A percentile compares a stretch with the other conserved stretches of the same genome.
Evolutionary conservation across 2,888 invertebrate genomes (phyloP).

Genomic region (Liodrosophila aerea): DNA sequence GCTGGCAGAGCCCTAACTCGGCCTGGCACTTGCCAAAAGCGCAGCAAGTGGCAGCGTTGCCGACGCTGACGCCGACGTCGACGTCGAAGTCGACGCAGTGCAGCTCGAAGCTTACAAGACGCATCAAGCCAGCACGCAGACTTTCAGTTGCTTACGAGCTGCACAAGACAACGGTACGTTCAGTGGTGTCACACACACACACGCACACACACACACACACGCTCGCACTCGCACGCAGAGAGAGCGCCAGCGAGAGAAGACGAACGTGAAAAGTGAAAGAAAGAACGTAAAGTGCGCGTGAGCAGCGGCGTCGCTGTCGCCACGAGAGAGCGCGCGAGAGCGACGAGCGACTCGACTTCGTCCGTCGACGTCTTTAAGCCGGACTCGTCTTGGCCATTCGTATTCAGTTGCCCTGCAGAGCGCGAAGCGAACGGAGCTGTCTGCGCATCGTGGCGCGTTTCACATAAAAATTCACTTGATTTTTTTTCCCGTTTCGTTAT

Average conservation of each 20-base stretch:
- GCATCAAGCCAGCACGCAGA: slow-evolving; percentile 54
- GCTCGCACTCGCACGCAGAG: slow-evolving; percentile 12
- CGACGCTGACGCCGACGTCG: slow-evolving; percentile 22
- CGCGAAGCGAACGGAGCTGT: slow-evolving; percentile 59
- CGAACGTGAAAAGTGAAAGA: slow-evolving; percentile 62
- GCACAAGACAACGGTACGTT: slow-evolving; percentile 66
- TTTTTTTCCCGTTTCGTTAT: background rate
- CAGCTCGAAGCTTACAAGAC: slow-evolving; percentile 64
- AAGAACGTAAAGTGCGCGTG: slow-evolving; percentile 22
- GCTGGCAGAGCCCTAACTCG: slow-evolving; percentile 43
- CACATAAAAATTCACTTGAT: background rate
- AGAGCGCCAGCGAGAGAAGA: slow-evolving; percentile 18
- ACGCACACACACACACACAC: slow-evolving; percentile 1
- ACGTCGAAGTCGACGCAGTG: slow-evolving; percentile 12
- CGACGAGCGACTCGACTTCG: slow-evolving; percentile 1
- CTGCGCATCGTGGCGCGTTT: slow-evolving; percentile 42
- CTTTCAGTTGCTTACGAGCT: slow-evolving; percentile 75
- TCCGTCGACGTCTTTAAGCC: slow-evolving; percentile 45
- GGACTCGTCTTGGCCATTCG: slow-evolving; percentile 25
- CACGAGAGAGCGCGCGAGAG: slow-evolving; percentile 4
- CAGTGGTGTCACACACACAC: slow-evolving; percentile 4
- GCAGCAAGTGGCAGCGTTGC: slow-evolving; percentile 45
- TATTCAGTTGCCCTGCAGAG: slow-evolving; percentile 58
- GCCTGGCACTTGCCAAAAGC: slow-evolving; percentile 70
- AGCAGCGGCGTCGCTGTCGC: slow-evolving; percentile 8